phyloP scores from a whole-genome alignment of 2,888 invertebrate genomes.

The Platerodrilus igneus region DNA sequence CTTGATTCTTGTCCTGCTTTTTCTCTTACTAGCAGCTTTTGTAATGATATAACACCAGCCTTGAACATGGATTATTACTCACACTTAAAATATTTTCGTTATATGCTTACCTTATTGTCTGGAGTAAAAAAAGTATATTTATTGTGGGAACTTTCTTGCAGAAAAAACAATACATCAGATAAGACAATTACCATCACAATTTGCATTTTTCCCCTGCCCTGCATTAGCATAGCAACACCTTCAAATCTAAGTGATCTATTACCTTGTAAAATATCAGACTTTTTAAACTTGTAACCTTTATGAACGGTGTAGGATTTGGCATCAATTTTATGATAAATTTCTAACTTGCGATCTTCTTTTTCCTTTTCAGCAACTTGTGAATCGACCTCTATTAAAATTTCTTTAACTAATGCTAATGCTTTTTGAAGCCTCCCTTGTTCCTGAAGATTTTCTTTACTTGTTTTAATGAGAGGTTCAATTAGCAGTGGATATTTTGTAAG shows the following conservation, averaged over 20 bases:
- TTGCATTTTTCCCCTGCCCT: slow-evolving; percentile 86
- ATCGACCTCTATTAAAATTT: slow-evolving; percentile 86
- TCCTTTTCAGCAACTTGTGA: slow-evolving; percentile 91
- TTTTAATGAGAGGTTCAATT: slow-evolving; percentile 87
- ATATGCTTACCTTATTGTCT: slow-evolving; percentile 73
- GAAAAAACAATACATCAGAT: slow-evolving; percentile 86
- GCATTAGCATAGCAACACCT: slow-evolving; percentile 84
- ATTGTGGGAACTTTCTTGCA: slow-evolving; percentile 81
- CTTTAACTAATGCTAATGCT: slow-evolving; percentile 78
- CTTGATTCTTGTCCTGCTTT: slow-evolving; percentile 87
- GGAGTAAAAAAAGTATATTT: slow-evolving; percentile 91
- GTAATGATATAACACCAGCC: slow-evolving; percentile 90
- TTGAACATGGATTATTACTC: slow-evolving; percentile 47
- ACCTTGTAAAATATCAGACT: slow-evolving; percentile 81
- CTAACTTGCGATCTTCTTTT: slow-evolving; percentile 80
- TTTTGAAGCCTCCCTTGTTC: slow-evolving; percentile 77
- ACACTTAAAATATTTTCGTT: slow-evolving; percentile 1
- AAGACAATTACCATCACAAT: slow-evolving; percentile 84
- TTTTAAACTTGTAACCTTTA: slow-evolving; percentile 85
- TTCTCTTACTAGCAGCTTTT: slow-evolving; percentile 86
- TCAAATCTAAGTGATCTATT: slow-evolving; percentile 83
- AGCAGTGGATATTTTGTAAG: slow-evolving; percentile 92
- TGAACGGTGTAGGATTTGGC: slow-evolving; percentile 85
- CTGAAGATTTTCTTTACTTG: slow-evolving; percentile 72
- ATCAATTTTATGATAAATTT: slow-evolving; percentile 89